Conservation (phyloP, 2,797 vertebrate species). For the Pangasius djambal region DNA sequence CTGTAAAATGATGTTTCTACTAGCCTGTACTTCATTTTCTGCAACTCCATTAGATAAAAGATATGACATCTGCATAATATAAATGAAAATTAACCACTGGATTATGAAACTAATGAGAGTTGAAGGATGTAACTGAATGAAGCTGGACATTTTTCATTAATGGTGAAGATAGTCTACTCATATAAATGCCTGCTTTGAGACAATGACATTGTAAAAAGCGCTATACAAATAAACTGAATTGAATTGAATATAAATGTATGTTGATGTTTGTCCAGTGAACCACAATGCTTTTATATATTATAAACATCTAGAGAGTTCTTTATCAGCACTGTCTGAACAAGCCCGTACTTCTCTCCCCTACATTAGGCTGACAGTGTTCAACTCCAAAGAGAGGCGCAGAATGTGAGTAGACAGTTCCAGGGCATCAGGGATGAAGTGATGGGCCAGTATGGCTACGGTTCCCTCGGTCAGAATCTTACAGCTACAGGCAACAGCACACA, state of each 20-base stretch:
- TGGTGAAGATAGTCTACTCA: neutral
- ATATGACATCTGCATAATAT: neutral
- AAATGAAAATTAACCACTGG: neutral
- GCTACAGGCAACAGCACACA: conserved; percentile 71
- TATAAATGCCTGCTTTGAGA: too few relatives aligned
- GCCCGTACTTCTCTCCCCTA: neutral
- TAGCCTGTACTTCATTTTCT: neutral
- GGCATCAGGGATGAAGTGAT: conserved; percentile 77
- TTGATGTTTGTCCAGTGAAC: neutral
- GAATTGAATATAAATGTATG: neutral
- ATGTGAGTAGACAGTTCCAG: conserved; percentile 70
- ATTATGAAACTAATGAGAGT: neutral
- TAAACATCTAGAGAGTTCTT: neutral
- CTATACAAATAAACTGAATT: too few relatives aligned
- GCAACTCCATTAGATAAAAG: neutral
- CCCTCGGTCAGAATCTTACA: neutral
- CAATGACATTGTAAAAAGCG: too few relatives aligned
- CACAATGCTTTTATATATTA: neutral
- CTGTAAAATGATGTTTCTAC: neutral
- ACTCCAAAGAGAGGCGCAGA: conserved; percentile 66
- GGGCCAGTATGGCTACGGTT: conserved; percentile 71
- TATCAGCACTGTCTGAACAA: neutral
- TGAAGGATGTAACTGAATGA: neutral
- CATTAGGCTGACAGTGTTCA: conserved; percentile 67
- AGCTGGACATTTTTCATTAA: neutral